Conservation (phyloP, 2,888 invertebrate genomes). For the Ornithoptera alexandrae region DNA sequence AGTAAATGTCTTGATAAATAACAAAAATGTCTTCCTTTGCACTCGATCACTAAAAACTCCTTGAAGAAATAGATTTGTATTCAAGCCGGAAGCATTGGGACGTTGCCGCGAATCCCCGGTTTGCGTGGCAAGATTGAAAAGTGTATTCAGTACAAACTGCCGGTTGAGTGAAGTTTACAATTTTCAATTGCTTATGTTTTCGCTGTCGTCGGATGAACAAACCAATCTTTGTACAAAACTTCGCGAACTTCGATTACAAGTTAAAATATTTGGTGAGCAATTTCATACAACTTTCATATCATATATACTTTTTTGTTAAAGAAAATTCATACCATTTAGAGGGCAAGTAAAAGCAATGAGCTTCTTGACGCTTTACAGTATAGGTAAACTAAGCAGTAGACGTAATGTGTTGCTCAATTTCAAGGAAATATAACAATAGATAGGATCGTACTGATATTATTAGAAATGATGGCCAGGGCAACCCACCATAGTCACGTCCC, state of each 20-base stretch:
- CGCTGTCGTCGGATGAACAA: background rate
- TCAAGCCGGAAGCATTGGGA: background rate
- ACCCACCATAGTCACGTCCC: no score
- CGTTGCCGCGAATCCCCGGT: background rate
- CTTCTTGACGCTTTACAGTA: no score
- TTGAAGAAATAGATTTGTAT: background rate
- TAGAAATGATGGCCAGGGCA: no score
- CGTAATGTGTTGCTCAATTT: no score
- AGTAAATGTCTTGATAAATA: background rate
- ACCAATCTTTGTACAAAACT: background rate
- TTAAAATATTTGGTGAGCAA: no score
- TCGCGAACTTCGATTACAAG: background rate
- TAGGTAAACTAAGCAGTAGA: no score
- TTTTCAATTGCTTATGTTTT: conserved; percentile 1
- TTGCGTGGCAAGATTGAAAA: background rate
- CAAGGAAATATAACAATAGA: no score
- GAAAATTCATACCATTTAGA: no score
- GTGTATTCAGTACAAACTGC: conserved; percentile 2
- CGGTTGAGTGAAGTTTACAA: background rate
- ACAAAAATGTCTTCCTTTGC: background rate
- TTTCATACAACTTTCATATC: no score
- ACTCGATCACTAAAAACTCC: background rate
- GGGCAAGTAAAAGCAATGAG: no score
- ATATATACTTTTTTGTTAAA: no score
- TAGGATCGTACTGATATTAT: no score